Evolutionary conservation across 2,888 invertebrate genomes (phyloP), one percentile per base, ranked within the genome.

Genomic region (Caenorhabditis zanzibari): DNA sequence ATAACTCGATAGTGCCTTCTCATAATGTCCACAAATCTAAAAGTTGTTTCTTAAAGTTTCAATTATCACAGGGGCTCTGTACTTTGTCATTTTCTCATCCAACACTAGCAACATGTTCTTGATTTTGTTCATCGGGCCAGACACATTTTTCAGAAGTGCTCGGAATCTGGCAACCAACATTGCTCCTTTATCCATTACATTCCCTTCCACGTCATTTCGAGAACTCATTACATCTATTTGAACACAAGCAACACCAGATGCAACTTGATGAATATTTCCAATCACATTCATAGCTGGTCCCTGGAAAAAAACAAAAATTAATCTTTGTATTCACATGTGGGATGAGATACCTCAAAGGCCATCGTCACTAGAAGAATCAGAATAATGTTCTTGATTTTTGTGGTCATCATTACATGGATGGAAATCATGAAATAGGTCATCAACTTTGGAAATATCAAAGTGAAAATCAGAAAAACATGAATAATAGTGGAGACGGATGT

Each of bases 201-300:
- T 86, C 10, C 84, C 84, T 54, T 87, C 82, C 26, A 89, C 81
- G 54, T 90, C 89, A 26, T 86, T 72, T 24, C 80, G 84, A 22
- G 87, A 83, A 41, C 75, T 84, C 72, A 85, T 82, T 14, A 90
- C 88, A 61, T 88, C 83, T 12, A 77, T 77, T 63, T 89, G 90
- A 10, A 90, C 84, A 69, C 90, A 90, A 9, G 87, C 86, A 6
- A 89, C 87, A 24, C 90, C 89, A 58, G 88, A 86, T 41, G 88
- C 87, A 28, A 88, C 84, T 44, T 77, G 69, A 54, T 87, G 87
- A 14, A 90, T 77, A 63, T 90, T 90, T 10, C 71, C 68, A 19
- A 89, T 83, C 5, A 88, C 81, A 63, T 90, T 90, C 85, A 86
- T 81, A n/a, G 90, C 90, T 0, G 89, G 85, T 47, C 85, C 84